Evolutionary conservation across 1,140 invertebrate genomes (phyloP), one percentile per base, ranked within the genome.

Genomic region (Drosophila albomicans): DNA sequence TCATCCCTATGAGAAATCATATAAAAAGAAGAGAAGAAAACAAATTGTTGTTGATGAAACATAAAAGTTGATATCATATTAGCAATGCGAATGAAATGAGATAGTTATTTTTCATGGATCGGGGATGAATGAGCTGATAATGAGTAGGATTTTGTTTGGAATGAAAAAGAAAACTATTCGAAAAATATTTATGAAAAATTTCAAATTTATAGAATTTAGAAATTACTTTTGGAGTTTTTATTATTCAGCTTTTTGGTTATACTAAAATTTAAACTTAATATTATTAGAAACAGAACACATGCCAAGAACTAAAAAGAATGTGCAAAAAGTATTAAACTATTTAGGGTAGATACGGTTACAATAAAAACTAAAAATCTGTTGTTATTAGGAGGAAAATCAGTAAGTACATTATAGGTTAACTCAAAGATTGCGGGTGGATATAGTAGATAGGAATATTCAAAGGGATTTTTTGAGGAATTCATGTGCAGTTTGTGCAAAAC

Each of bases 1-100:
- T 89, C 85, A 68, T 89, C 85, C 85, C 85, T 89, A 85, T 89
- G 78, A 81, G 71, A 86, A 88, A 84, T 70, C 72, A 89, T 85
- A 88, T 81, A 79, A 75, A 87, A 77, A 87, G 81, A 89, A 72
- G 75, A 89, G 71, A 89, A 88, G 69, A 88, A 81, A 81, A 88
- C 63, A 80, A 78, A 80, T 78, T 61, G 35, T 88, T 64, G 68
- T 74, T 72, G 48, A 87, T 78, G 74, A 75, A 84, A 84, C 78
- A 84, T 64, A 79, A 79, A 72, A 88, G 62, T 71, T 49, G 38
- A 46, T 57, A 49, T 65, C 28, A 43, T 51, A 46, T 64, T 87
- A 63, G 59, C 43, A 66, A 75, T 88, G 71, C 56, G 30, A 20
- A 58, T 57, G 74, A 56, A 69, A 65, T 56, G 65, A 38, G 28